Conservation (phyloP, 2,888 invertebrate genomes). For the Phasia obesa region DNA sequence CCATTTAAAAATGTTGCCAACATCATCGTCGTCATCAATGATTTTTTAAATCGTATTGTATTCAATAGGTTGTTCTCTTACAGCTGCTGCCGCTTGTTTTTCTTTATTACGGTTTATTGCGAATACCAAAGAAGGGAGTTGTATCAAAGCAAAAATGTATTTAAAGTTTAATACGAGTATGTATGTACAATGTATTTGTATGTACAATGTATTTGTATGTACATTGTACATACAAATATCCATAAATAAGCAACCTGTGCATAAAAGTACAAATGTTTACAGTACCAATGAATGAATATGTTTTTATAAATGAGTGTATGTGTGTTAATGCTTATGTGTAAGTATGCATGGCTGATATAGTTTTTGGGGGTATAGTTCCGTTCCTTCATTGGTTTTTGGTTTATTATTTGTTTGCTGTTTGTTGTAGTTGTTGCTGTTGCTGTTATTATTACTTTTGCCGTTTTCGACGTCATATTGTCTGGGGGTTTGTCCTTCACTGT, state of each 20-base stretch:
- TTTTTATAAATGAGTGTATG: background rate
- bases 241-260: slow-evolving; percentile 3
- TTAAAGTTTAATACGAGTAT: slow-evolving; percentile 42
- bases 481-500: slow-evolving; percentile 65
- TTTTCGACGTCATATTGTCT: slow-evolving; percentile 65
- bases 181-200: too few relatives aligned
- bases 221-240: too few relatives aligned
- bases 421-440: slow-evolving; percentile 11
- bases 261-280: slow-evolving; percentile 14
- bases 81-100: slow-evolving; percentile 8
- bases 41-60: background rate
- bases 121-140: slow-evolving; percentile 25
- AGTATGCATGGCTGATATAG: slow-evolving; percentile 4
- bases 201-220: too few relatives aligned
- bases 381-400: slow-evolving; percentile 39
- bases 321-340: background rate
- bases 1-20: slow-evolving; percentile 5
- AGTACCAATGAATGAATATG: slow-evolving; percentile 9
- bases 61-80: slow-evolving; percentile 13
- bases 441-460: slow-evolving; percentile 53
- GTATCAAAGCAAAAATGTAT: slow-evolving; percentile 8
- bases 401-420: slow-evolving; percentile 16
- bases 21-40: background rate
- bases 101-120: slow-evolving; percentile 23
- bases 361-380: slow-evolving; percentile 35